A percentile compares a stretch with the other conserved stretches of the same genome.
Conservation (phyloP, 2,888 invertebrate species). For the Heliothis peltigera region DNA sequence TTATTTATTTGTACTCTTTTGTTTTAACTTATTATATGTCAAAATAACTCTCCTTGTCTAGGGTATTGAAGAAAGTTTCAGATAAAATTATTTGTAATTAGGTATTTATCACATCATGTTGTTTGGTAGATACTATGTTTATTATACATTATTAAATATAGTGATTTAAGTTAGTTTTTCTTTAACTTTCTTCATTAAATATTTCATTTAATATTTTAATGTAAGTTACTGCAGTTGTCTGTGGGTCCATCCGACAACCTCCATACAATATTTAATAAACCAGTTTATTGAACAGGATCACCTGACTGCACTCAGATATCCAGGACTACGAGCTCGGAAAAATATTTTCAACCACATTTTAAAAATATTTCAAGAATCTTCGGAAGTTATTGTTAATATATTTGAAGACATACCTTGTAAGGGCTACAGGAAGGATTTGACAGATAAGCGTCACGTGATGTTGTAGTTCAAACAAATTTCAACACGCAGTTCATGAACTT, state of each 20-base stretch:
- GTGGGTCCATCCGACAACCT: constrained; percentile 64
- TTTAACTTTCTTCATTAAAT: constrained; percentile 19
- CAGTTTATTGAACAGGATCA: constrained; percentile 81
- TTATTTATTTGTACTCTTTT: constrained; percentile 15
- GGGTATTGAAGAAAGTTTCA: background rate
- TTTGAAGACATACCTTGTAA: constrained; percentile 76
- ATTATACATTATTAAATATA: too few species aligned
- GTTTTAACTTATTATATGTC: constrained; percentile 8
- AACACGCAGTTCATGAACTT: constrained; percentile 89
- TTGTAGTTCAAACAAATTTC: constrained; percentile 85
- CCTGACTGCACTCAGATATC: constrained; percentile 68
- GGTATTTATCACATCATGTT: background rate
- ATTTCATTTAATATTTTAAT: constrained; percentile 40
- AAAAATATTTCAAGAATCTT: constrained; percentile 27
- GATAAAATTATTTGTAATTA: background rate
- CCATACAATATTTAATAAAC: constrained; percentile 85
- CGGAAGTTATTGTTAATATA: constrained; percentile 16
- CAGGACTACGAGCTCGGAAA: constrained; percentile 65
- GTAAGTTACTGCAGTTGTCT: constrained; percentile 58
- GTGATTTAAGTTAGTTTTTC: background rate
- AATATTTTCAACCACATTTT: constrained; percentile 50
- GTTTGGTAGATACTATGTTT: too few species aligned
- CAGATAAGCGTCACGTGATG: constrained; percentile 78
- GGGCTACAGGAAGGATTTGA: constrained; percentile 67
- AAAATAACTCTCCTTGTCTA: constrained; percentile 5